These are phyloP conservation scores for Steatornis caripensis DNA, from an alignment of 2,113 vertebrate species.

Conservation along the genomic window DNA sequence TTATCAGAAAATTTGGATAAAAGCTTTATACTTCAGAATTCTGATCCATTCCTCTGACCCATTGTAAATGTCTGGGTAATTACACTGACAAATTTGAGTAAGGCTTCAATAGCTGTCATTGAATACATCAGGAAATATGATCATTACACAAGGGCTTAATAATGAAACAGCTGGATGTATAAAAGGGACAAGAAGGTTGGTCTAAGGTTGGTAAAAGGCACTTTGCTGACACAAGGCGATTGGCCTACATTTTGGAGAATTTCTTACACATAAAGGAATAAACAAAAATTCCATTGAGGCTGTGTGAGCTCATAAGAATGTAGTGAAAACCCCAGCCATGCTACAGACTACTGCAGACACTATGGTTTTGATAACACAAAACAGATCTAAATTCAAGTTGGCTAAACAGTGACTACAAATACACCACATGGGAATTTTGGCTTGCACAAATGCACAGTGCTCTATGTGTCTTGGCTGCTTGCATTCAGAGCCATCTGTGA, in stretches of 20 bases:
- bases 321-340: background rate
- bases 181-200: background rate
- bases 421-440: conserved; percentile 4
- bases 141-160: background rate
- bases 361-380: background rate
- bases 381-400: conserved; percentile 12
- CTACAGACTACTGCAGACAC: background rate
- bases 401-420: background rate
- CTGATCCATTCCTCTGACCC: background rate
- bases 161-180: background rate
- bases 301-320: background rate
- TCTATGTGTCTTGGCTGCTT: conserved; percentile 2
- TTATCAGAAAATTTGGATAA: background rate
- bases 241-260: background rate
- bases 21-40: background rate
- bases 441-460: background rate
- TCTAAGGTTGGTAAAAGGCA: background rate
- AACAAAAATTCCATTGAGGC: background rate
- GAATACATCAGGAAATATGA: background rate
- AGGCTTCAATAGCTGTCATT: background rate
- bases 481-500: conserved; percentile 19
- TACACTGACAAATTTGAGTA: background rate
- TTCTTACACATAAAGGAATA: background rate
- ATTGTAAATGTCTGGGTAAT: background rate
- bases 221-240: background rate